Evolutionary conservation across 2,113 vertebrate species (phyloP), one percentile per base, ranked within the genome.

Genomic region (Megatriorchis doriae): DNA sequence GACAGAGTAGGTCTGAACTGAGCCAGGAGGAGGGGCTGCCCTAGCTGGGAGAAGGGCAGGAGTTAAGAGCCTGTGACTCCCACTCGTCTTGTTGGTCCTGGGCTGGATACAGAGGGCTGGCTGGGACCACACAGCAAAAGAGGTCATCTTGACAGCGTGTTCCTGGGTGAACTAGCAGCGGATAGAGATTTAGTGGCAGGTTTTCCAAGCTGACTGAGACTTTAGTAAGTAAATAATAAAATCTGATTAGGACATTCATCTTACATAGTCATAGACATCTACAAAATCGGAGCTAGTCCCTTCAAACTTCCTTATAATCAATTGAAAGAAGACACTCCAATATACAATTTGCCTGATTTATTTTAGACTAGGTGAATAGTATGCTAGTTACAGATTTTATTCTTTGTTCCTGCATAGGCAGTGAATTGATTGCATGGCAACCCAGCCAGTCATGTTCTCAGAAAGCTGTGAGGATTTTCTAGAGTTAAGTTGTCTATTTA

Each of bases 41-140:
- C 32, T 31, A 34, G 20, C 6, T 38, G 38, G 40, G 7, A 55
- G 29, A 74, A 73, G 7, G 14, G 16, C 29, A 40, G 42, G 18
- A 53, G 32, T 6, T 20, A 7, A 38, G 4, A 68, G 19, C 3
- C 29, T 47, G 22, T 4, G 45, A 66, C 11, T 73, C 17, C 20
- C 32, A 32, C 13, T 36, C 3, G 2, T 7, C n/a, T 66, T 29
- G 1, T 0, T 0, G 1, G 15, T 38, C n/a, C 26, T 29, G n/a
- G 48, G 7, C 10, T 29, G 40, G 38, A 26, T 19, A 20, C 15
- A 29, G n/a, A 80, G 27, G 40, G 7, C 9, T 65, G 42, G 3
- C 15, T 71, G 20, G 12, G 38, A 72, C 11, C 21, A 32, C 32
- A 20, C 0, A 4, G 10, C 29, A 47, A 50, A 17, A 83, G 27